phyloP scores from a whole-genome alignment of 2,797 vertebrate species.

The Glyptemys insculpta region DNA sequence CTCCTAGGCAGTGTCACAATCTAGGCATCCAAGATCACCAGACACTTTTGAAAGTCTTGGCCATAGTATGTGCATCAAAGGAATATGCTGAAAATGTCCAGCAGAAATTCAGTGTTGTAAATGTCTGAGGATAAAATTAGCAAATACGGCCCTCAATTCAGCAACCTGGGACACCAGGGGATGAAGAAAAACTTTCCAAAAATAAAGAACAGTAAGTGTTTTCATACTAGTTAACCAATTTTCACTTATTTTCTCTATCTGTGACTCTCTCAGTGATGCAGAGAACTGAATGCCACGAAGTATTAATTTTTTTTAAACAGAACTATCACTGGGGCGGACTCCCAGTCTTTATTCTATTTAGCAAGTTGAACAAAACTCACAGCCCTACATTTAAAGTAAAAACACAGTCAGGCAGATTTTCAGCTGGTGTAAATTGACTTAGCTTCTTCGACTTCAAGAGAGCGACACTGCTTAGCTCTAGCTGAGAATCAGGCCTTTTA shows the following conservation, averaged over 20 bases:
- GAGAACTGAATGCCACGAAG: background rate
- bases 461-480: background rate
- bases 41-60: background rate
- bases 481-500: background rate
- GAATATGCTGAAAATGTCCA: background rate
- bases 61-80: background rate
- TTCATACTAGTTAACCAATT: background rate
- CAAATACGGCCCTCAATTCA: background rate
- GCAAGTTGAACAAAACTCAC: background rate
- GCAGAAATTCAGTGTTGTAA: background rate
- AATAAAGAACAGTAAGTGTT: background rate
- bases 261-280: background rate
- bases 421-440: too few species aligned
- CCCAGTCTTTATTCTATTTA: background rate
- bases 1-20: background rate
- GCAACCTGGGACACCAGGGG: too few species aligned
- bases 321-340: fast-evolving
- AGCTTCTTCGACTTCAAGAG: background rate
- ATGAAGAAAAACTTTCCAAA: background rate
- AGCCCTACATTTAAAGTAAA: background rate
- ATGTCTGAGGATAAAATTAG: background rate
- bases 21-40: background rate
- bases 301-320: background rate
- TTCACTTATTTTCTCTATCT: background rate
- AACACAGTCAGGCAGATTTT: background rate